Evolutionary conservation across 1,140 invertebrate genomes (phyloP).

Genomic region (Artemia franciscana): DNA sequence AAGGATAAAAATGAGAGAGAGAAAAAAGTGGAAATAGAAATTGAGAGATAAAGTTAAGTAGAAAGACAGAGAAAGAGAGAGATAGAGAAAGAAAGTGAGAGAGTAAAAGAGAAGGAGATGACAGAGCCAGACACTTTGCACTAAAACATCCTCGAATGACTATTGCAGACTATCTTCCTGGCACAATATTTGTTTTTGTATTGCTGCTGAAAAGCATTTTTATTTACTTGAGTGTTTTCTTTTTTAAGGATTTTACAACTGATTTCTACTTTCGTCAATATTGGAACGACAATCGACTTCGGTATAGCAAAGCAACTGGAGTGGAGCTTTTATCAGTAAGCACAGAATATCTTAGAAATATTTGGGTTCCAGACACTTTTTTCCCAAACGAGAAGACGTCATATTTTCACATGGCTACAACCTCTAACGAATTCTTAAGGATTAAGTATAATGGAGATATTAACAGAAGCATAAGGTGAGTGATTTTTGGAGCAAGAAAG

Average conservation of each 20-base stretch:
- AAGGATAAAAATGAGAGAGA: no score
- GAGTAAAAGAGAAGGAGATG: no score
- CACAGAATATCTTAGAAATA: constrained; percentile 85
- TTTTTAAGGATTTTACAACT: constrained; percentile 74
- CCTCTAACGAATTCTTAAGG: constrained; percentile 86
- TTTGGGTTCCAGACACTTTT: constrained; percentile 96
- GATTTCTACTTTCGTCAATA: constrained; percentile 98
- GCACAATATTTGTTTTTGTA: no score
- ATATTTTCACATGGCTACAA: constrained; percentile 92
- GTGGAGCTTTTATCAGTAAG: constrained; percentile 71
- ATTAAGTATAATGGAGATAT: constrained; percentile 84
- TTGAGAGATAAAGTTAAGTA: no score
- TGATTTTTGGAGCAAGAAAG: no score
- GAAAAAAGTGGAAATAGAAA: no score
- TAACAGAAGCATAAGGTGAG: constrained; percentile 81
- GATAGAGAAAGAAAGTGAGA: no score
- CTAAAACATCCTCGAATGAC: no score
- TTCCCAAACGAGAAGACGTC: constrained; percentile 97
- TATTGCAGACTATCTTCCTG: no score
- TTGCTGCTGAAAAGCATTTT: no score
- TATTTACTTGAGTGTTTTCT: constrained; percentile 10
- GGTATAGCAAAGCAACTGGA: constrained; percentile 59
- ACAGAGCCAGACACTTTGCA: no score
- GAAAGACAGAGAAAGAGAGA: no score
- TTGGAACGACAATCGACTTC: constrained; percentile 83